These are phyloP conservation scores for Artemia franciscana DNA, from an alignment of 1,140 invertebrate species.

Conservation along the genomic window DNA sequence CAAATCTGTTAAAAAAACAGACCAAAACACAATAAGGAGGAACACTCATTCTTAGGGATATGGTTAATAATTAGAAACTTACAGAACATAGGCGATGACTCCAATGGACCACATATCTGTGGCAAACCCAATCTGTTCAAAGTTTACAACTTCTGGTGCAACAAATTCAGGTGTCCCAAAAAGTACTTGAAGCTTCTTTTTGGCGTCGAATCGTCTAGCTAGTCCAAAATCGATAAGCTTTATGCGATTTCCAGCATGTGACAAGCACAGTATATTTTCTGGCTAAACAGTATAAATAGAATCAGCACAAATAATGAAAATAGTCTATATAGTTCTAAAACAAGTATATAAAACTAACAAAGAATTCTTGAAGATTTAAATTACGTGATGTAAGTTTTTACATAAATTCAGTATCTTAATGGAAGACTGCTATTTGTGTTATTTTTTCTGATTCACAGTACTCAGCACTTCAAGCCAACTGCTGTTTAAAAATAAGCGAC, in stretches of 20 bases:
- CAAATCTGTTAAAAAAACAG: too few species aligned
- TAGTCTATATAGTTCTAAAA: background rate
- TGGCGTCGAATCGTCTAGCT: constrained; percentile 70
- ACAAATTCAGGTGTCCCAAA: constrained; percentile 98
- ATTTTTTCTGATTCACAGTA: too few species aligned
- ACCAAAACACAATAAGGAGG: too few species aligned
- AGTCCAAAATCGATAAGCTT: constrained; percentile 96
- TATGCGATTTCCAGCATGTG: constrained; percentile 79
- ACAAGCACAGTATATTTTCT: constrained; percentile 88
- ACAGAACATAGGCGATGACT: constrained; percentile 93
- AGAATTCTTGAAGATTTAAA: constrained; percentile 1
- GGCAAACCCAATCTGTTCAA: constrained; percentile 76
- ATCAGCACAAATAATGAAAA: background rate
- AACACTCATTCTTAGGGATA: too few species aligned
- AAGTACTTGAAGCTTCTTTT: constrained; percentile 68
- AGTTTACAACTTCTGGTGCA: constrained; percentile 93
- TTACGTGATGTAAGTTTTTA: background rate
- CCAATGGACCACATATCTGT: constrained; percentile 97
- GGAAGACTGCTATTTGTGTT: too few species aligned
- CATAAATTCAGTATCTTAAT: constrained; percentile 4
- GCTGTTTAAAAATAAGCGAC: too few species aligned
- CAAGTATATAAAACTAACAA: background rate
- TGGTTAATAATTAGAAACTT: constrained; percentile 27
- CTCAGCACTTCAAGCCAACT: too few species aligned
- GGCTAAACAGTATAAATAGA: constrained; percentile 49